Evolutionary conservation across 1,140 invertebrate species (phyloP), one percentile per base, ranked within the genome.

Genomic region (Chelonus insularis): DNA sequence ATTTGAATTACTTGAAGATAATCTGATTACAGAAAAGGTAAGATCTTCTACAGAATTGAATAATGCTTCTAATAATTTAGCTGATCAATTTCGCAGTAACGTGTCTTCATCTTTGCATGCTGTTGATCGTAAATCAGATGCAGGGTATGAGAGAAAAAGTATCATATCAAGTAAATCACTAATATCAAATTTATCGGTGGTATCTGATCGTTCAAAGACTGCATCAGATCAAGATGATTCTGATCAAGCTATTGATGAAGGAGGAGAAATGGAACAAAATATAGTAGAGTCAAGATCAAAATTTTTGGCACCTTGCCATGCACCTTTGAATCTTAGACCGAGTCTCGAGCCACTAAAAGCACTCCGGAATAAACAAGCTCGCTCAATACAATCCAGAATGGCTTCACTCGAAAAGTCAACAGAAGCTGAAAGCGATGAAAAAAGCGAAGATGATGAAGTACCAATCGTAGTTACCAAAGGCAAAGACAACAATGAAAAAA

Each of bases 331-430:
- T 37, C 63, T 74, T 11, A 57, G 65, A 3, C 75, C 71, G 1
- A 79, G 69, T 57, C 67, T 80, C n/a, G 78, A 80, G 4, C 74
- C 75, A 5, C 45, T 81, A 1, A 70, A 69, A 48, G 70, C 73
- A 1, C 25, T 81, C n/a, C 76, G 60, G 43, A 47, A 62, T 43
- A 68, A 72, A 52, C 72, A 76, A 65, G 14, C 71, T 9, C 72
- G 62, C 4, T 73, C 69, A 0, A 70, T 78, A 64, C 69, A 73
- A 20, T 66, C 70, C 3, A 64, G 73, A 54, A 60, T 65, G 8
- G 60, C 64, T 12, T 37, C 67, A 0, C 63, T 64, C 18, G 69
- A 71, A 18, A 59, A 65, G 56, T 69, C 64, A 4, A 62, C 60
- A 34, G 51, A 61, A 2, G 65, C 66, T 3, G 57, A 23, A n/a